Conservation (phyloP, 2,888 invertebrate species). For the Drosophila affinis region DNA sequence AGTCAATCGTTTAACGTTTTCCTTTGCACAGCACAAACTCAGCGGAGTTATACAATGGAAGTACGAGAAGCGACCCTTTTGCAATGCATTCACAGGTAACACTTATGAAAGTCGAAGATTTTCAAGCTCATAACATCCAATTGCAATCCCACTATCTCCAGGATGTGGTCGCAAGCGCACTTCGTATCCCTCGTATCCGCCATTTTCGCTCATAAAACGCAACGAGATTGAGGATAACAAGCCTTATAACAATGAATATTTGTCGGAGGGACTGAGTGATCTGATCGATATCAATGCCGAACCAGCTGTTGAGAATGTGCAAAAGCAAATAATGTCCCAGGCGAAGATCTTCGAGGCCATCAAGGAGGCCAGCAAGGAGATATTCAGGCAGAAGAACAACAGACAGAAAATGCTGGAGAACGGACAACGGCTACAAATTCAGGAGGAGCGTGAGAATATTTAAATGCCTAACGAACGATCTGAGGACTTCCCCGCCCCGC, state of each 20-base stretch:
- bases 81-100: constrained; percentile 94
- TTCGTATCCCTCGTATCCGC: constrained; percentile 80
- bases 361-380: constrained; percentile 90
- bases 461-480: constrained; percentile 31
- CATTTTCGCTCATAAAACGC: constrained; percentile 77
- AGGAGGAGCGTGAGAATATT: constrained; percentile 58
- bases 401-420: constrained; percentile 71
- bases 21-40: constrained; percentile 74
- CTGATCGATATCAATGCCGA: constrained; percentile 88
- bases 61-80: constrained; percentile 91
- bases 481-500: neutral
- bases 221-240: constrained; percentile 83
- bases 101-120: neutral
- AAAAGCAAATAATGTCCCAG: constrained; percentile 91
- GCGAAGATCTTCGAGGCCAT: constrained; percentile 90
- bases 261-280: constrained; percentile 87
- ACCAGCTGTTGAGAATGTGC: constrained; percentile 89
- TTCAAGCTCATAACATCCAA: too few relatives aligned
- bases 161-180: constrained; percentile 90
- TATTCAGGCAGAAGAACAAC: constrained; percentile 86
- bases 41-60: constrained; percentile 84
- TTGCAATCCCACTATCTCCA: constrained; percentile 72
- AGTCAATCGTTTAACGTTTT: neutral
- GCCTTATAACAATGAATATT: constrained; percentile 83
- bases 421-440: constrained; percentile 53